A percentile compares a stretch with the other conserved stretches of the same genome.
Evolutionary conservation across 2,888 invertebrate genomes (phyloP).

Genomic region (Tipula unca): DNA sequence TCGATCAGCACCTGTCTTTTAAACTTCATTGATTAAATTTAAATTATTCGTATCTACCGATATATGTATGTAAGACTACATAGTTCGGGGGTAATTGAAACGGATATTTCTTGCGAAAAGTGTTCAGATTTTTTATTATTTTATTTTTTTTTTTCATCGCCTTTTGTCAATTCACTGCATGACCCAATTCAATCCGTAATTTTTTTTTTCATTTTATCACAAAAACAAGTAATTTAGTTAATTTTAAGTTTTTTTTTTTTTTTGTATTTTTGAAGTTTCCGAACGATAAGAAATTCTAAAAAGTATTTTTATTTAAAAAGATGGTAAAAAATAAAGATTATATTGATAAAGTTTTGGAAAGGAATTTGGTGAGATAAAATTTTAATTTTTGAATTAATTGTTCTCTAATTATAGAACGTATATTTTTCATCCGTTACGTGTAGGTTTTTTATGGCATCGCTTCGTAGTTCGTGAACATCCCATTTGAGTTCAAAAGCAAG

Average conservation of each 20-base stretch:
- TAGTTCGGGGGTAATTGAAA: neutral
- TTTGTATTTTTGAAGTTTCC: neutral
- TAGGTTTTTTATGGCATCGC: neutral
- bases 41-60: neutral
- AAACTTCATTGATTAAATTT: conserved; percentile 2
- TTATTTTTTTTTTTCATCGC: neutral
- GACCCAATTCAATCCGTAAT: neutral
- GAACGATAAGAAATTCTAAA: neutral
- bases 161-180: neutral
- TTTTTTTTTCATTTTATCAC: neutral
- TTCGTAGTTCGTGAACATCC: too few species aligned
- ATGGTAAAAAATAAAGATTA: neutral
- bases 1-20: conserved; percentile 2
- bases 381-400: neutral
- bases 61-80: too few species aligned
- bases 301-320: neutral
- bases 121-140: neutral
- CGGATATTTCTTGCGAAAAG: neutral
- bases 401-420: neutral
- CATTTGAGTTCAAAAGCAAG: neutral
- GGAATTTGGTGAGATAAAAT: neutral
- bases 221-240: neutral
- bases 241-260: neutral
- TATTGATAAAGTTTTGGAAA: neutral
- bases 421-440: neutral